A percentile compares a stretch with the other conserved stretches of the same genome.
Evolutionary conservation across 2,113 vertebrate genomes (phyloP).

Genomic region (Grallaria varia): DNA sequence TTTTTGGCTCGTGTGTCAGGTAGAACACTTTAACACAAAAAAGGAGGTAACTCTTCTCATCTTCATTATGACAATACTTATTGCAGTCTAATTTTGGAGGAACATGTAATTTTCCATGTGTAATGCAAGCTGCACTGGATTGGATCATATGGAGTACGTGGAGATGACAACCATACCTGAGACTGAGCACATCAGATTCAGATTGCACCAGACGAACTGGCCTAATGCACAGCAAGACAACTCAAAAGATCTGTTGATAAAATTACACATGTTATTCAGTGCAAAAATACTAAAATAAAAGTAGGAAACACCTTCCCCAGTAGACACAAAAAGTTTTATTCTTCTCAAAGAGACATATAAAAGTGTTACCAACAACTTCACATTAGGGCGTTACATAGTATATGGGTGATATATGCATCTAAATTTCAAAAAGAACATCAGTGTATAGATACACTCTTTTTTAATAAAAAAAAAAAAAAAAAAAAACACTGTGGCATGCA

Average conservation of each 20-base stretch:
- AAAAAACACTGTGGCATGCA: not conserved
- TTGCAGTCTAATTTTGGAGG: not conserved
- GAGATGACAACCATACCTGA: not conserved
- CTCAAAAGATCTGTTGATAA: not conserved
- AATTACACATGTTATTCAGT: not conserved
- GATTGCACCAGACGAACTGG: not conserved
- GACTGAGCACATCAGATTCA: not conserved
- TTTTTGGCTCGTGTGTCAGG: not conserved
- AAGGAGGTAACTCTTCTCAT: not conserved
- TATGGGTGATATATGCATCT: not conserved
- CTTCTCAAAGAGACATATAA: not conserved
- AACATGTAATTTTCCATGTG: not conserved
- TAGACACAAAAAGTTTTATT: not conserved
- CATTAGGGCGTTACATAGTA: not conserved
- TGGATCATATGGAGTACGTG: not conserved
- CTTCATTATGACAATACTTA: not conserved
- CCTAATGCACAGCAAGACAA: not conserved
- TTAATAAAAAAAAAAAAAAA: not conserved
- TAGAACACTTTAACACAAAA: not conserved
- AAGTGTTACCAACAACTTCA: not conserved
- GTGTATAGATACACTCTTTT: not conserved
- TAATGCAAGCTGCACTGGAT: not conserved
- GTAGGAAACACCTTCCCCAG: not conserved
- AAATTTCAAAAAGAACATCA: not conserved
- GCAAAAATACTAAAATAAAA: not conserved